A percentile compares a stretch with the other conserved stretches of the same genome.
phyloP scores from a whole-genome alignment of 2,888 invertebrate genomes.

The Brenthis ino region DNA sequence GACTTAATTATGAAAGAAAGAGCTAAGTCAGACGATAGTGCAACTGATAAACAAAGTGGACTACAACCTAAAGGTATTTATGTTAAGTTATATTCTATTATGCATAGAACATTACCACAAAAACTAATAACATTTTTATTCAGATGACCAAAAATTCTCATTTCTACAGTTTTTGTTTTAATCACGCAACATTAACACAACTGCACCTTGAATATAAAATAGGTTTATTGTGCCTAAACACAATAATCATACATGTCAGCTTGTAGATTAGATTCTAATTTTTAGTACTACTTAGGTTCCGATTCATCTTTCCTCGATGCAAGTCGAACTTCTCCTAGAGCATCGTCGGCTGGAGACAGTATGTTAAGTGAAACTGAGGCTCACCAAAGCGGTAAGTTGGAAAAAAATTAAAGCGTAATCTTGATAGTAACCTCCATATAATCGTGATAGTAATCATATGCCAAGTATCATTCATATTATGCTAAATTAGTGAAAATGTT shows the following conservation, averaged over 20 bases:
- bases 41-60: constrained; percentile 68
- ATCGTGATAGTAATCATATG: no score
- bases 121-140: no score
- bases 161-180: neutral
- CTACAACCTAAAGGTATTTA: constrained; percentile 74
- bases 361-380: constrained; percentile 76
- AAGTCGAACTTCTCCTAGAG: constrained; percentile 73
- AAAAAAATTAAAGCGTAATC: constrained; percentile 9
- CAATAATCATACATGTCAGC: constrained; percentile 8
- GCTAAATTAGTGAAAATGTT: neutral
- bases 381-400: constrained; percentile 76
- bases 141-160: neutral
- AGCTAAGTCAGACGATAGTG: constrained; percentile 66
- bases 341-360: constrained; percentile 76
- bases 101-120: no score
- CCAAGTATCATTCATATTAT: neutral
- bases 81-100: neutral
- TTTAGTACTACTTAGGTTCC: constrained; percentile 60
- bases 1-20: constrained; percentile 82
- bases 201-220: constrained; percentile 12
- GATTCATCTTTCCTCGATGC: constrained; percentile 76
- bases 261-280: constrained; percentile 17
- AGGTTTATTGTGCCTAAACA: neutral
- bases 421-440: neutral
- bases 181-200: constrained; percentile 7